These are phyloP conservation scores for Oryzaephilus surinamensis DNA, from an alignment of 1,140 invertebrate genomes.

Conservation along the genomic window DNA sequence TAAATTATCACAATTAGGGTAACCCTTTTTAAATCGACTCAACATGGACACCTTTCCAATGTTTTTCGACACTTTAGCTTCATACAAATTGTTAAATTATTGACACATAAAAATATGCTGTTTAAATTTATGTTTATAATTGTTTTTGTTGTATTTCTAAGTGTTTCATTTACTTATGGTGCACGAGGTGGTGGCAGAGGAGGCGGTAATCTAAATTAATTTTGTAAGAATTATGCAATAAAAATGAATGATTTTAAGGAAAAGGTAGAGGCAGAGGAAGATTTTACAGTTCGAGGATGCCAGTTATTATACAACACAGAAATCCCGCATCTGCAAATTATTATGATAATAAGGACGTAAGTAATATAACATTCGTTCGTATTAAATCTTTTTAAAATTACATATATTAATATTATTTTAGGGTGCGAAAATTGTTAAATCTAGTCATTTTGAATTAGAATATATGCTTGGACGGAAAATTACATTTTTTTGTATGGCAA, in stretches of 20 bases:
- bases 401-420: constrained; percentile 34
- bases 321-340: constrained; percentile 55
- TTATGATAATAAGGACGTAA: constrained; percentile 62
- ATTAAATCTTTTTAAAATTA: constrained; percentile 1
- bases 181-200: constrained; percentile 18
- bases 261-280: constrained; percentile 32
- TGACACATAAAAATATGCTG: too few relatives aligned
- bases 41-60: too few relatives aligned
- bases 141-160: too few relatives aligned
- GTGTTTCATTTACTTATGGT: too few relatives aligned
- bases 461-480: constrained; percentile 89
- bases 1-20: too few relatives aligned
- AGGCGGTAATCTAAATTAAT: neutral
- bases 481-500: constrained; percentile 79
- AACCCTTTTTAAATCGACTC: too few relatives aligned
- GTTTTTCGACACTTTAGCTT: too few relatives aligned
- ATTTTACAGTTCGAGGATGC: constrained; percentile 43
- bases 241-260: constrained; percentile 5
- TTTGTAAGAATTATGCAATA: neutral
- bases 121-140: too few relatives aligned
- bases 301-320: constrained; percentile 51
- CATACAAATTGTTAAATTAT: too few relatives aligned
- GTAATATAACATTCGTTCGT: neutral
- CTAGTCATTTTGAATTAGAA: constrained; percentile 87
- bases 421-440: constrained; percentile 81